These are phyloP conservation scores for Cacatua alba DNA, from an alignment of 2,113 vertebrate species.

Conservation along the genomic window DNA sequence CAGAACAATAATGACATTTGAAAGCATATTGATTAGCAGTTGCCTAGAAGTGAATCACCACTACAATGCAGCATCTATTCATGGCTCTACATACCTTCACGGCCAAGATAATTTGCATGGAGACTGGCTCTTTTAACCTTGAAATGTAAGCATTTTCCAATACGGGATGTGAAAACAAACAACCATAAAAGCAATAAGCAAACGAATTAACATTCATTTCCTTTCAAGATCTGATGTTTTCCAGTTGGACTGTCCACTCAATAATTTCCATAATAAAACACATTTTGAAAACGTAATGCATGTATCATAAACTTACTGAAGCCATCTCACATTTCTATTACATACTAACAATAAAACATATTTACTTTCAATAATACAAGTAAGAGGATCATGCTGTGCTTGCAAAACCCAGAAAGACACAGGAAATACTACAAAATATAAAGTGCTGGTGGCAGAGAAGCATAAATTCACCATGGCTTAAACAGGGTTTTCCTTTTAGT, in stretches of 20 bases:
- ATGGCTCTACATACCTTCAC: conserved; percentile 1
- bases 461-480: background rate
- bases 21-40: conserved; percentile 66
- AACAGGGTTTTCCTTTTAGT: background rate
- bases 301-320: conserved; percentile 34
- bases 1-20: conserved; percentile 47
- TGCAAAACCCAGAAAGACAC: background rate
- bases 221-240: conserved; percentile 51
- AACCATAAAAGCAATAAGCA: conserved; percentile 40
- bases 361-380: background rate
- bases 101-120: conserved; percentile 58
- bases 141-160: conserved; percentile 68
- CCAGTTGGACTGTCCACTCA: conserved; percentile 42
- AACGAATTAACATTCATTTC: conserved; percentile 52
- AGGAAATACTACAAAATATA: background rate
- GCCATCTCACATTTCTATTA: conserved; percentile 12
- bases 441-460: background rate
- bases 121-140: conserved; percentile 75
- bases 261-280: conserved; percentile 44
- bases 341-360: background rate
- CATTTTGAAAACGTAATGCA: conserved; percentile 29
- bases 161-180: conserved; percentile 55
- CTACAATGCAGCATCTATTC: conserved; percentile 20
- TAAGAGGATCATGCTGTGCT: background rate
- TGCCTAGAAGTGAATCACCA: conserved; percentile 58